phyloP scores from a whole-genome alignment of 2,113 vertebrate genomes.

The Puffinus mauretanicus region DNA sequence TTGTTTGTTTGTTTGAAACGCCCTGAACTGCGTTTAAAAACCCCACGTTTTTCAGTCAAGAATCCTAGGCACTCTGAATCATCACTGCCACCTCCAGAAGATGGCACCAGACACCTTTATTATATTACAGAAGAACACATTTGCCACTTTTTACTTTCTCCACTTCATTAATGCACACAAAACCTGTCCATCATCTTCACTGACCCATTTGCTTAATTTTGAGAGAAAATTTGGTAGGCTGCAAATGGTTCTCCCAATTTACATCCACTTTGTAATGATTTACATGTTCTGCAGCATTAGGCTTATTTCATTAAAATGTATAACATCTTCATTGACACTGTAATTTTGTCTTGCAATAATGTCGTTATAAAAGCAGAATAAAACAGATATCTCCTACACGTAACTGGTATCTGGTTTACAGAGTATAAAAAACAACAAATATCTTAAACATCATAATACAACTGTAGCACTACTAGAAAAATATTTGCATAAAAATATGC shows the following conservation, averaged over 20 bases:
- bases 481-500: not conserved
- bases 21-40: not conserved
- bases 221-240: not conserved
- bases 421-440: not conserved
- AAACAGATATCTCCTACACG: not conserved
- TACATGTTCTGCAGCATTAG: not conserved
- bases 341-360: not conserved
- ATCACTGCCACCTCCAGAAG: conserved; percentile 16
- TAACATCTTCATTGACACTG: not conserved
- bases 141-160: not conserved
- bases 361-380: not conserved
- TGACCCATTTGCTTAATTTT: not conserved
- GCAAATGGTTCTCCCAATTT: not conserved
- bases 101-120: conserved; percentile 29
- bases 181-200: not conserved
- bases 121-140: not conserved
- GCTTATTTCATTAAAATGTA: not conserved
- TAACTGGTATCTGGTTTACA: not conserved
- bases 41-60: accelerated
- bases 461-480: not conserved
- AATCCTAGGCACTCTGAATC: not conserved
- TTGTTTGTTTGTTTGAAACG: not conserved
- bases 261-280: not conserved
- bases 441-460: not conserved
- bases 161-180: not conserved